Base-by-base conservation (phyloP, 2,888 invertebrate genomes). In the Drosophila helvetica region DNA sequence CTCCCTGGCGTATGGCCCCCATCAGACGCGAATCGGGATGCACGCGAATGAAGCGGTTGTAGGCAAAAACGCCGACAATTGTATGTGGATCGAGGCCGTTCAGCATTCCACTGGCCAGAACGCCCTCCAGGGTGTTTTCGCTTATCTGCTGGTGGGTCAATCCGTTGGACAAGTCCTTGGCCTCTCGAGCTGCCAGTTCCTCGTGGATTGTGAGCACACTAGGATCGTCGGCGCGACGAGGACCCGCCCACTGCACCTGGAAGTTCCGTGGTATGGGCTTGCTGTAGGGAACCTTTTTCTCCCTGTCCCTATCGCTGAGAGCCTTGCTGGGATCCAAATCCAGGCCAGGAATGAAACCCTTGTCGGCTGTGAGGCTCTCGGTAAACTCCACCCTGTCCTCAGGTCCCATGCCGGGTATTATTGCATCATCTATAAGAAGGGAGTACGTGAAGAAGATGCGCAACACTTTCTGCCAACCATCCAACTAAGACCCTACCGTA, bases 361-460 rank as follows among this genome's bases (percentile, higher is more conserved):
- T 93, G 51, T 93, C 92, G 42, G 94, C 94, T 80, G 94, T 95
- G 72, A 94, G 93, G 71, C 94, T 93, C 61, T 95, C 93, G 56
- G 94, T 94, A 90, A 95, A 94, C 89, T 96, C 96, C 0, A 98
- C 96, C 91, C 96, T 96, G 90, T 98, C 98, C 92, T 99, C 98
- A 25, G 98, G 96, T n/a, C 99, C 99, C 98, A 99, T 98, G 57
- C 99, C 99, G 74, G 98, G 98, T 90, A 98, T 97, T 25, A 95
- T 93, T 2, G 96, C 94, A 61, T 96, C 95, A 90, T 97, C 96
- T 91, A 17, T 3, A 56, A 48, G 38, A 1, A 12, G 5, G 22
- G 12, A 17, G 6, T 10, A 10, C 8, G 10, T 10, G 19, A 9
- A n/a, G 19, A 25, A 43, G 4, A 43, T 25, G 15, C 17, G 12